Conservation (phyloP, 92 coral and sea anemone genomes). For the Palythoa grandiflora region DNA sequence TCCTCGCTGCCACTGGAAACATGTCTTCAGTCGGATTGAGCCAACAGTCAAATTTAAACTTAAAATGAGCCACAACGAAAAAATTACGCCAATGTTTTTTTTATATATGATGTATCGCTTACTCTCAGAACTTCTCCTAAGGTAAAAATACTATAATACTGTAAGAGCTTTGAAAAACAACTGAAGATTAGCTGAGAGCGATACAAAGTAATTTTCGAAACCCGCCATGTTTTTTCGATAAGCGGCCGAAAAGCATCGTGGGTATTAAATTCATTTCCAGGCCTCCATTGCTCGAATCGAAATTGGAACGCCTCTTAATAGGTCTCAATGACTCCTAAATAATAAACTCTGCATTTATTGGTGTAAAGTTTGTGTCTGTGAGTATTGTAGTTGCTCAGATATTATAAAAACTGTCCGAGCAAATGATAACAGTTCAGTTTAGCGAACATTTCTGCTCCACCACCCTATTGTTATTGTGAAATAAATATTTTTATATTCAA, state of each 20-base stretch:
- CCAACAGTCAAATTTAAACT: background rate
- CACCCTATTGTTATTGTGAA: too few species aligned
- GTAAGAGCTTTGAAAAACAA: background rate
- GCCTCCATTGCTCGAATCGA: slow-evolving; percentile 12
- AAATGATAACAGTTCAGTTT: too few species aligned
- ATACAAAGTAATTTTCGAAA: background rate
- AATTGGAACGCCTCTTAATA: background rate
- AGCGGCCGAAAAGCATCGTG: slow-evolving; percentile 3
- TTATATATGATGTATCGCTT: background rate
- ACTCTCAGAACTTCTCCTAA: background rate
- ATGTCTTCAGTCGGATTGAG: too few species aligned
- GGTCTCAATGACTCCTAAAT: too few species aligned
- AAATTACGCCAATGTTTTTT: background rate
- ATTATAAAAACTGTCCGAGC: too few species aligned
- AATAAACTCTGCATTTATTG: too few species aligned
- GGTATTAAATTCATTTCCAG: slow-evolving; percentile 20
- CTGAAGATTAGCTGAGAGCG: background rate
- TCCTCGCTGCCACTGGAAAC: too few species aligned
- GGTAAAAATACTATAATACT: background rate
- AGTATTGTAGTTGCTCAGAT: too few species aligned
- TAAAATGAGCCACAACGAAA: background rate
- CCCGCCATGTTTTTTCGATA: background rate
- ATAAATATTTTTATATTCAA: too few species aligned
- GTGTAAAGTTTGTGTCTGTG: too few species aligned
- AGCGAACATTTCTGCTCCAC: too few species aligned